A percentile compares a stretch with the other conserved stretches of the same genome.
These are phyloP conservation scores for Eciton burchellii DNA, from an alignment of 1,140 invertebrate species.

Conservation along the genomic window DNA sequence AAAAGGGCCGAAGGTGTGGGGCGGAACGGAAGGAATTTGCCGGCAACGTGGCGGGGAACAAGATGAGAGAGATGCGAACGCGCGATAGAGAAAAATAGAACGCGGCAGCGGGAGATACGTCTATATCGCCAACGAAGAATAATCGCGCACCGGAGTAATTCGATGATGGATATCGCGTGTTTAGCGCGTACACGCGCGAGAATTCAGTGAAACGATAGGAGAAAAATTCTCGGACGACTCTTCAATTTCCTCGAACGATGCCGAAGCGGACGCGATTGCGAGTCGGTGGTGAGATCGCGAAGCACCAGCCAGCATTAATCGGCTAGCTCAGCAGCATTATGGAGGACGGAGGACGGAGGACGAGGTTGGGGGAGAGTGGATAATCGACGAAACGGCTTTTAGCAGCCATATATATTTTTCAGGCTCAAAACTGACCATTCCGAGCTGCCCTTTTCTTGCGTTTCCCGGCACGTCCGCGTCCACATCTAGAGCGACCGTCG, in stretches of 20 bases:
- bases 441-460: conserved; percentile 32
- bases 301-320: background rate
- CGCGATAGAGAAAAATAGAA: background rate
- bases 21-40: background rate
- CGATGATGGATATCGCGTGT: background rate
- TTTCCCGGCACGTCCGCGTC: conserved; percentile 19
- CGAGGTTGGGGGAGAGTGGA: no score
- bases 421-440: conserved; percentile 33
- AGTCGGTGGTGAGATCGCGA: background rate
- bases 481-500: conserved; percentile 34
- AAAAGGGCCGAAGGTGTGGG: background rate
- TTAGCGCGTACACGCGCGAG: background rate
- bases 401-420: conserved; percentile 19
- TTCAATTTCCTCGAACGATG: no score
- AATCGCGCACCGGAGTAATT: background rate
- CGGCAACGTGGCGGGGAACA: background rate
- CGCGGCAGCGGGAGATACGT: background rate
- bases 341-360: no score
- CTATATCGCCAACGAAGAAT: background rate
- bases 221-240: background rate
- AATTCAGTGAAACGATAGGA: background rate
- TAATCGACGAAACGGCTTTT: background rate
- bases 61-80: background rate
- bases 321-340: background rate
- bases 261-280: background rate